Conservation (phyloP, 2,113 vertebrate genomes). For the Neotragus moschatus region DNA sequence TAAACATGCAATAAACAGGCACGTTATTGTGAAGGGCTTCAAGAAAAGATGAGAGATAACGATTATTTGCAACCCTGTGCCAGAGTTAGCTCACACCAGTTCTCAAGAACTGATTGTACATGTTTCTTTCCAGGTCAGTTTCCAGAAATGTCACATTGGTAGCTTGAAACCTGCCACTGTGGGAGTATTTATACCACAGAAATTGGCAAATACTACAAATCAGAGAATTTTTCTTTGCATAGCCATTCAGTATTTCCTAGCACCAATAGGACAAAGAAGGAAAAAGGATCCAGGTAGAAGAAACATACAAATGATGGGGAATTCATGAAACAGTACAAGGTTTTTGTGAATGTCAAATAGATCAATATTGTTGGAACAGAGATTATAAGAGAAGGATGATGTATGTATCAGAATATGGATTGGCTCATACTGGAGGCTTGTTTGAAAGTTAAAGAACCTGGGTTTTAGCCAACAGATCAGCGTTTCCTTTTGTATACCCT, state of each 20-base stretch:
- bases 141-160: background rate
- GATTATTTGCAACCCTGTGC: rapidly evolving
- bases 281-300: background rate
- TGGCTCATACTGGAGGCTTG: background rate
- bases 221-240: background rate
- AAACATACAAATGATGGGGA: background rate
- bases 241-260: background rate
- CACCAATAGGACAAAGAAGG: background rate
- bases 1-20: background rate
- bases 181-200: background rate
- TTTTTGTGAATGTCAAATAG: background rate
- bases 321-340: background rate
- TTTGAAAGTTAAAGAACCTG: background rate
- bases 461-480: background rate
- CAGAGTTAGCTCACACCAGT: background rate
- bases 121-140: background rate
- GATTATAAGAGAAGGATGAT: background rate
- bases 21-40: background rate
- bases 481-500: background rate
- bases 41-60: background rate
- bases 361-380: background rate
- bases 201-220: background rate
- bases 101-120: background rate
- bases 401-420: background rate
- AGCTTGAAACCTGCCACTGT: background rate